Base-by-base conservation (phyloP, 2,888 invertebrate genomes). In the Ypsolopha scabrella region DNA sequence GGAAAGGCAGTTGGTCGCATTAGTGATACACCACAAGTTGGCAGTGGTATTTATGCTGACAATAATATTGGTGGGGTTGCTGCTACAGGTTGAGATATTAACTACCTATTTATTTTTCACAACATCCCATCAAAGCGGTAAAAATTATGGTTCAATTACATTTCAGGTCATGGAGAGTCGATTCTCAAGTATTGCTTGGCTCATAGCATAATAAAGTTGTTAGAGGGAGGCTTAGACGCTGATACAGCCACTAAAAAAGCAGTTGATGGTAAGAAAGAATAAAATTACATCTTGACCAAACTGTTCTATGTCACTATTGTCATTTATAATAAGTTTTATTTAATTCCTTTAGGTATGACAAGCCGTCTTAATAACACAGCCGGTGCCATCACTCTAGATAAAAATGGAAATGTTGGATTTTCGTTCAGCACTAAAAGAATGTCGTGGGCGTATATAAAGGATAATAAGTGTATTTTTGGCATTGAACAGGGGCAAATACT, bases 161-260 rank as follows among this genome's bases (percentile, higher is more conserved):
- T 74, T 68, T 14, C 57, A 88, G 93, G 94, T n/a, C 93, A 94
- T 68, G 95, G 95, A 1, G 95, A 96, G 76, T 91, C 93, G 4
- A 94, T 96, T 53, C 88, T 94, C 62, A 91, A 91, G 63, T 92
- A 89, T 60, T 93, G 94, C 70, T 80, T 95, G 37, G 93, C 94
- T 1, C 92, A 92, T 57, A 83, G 88, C 50, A 92, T 95, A 52
- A 81, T 93, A 2, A 88, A 88, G 57, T 75, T 87, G 2, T 92
- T 95, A 77, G 89, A 89, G 61, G 63, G 69, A 67, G 87, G 88
- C 1, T 54, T 67, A 54, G 71, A 85, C 49, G 90, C 93, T 0
- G 85, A 89, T 51, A 79, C 85, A 10, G 93, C 95, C 0, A 91
- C 92, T 0, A 81, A 83, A 48, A 73, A 78, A 48, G 89, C 89